Evolutionary conservation across 1,140 invertebrate genomes (phyloP).

Genomic region (Leptestheria dahalacensis): DNA sequence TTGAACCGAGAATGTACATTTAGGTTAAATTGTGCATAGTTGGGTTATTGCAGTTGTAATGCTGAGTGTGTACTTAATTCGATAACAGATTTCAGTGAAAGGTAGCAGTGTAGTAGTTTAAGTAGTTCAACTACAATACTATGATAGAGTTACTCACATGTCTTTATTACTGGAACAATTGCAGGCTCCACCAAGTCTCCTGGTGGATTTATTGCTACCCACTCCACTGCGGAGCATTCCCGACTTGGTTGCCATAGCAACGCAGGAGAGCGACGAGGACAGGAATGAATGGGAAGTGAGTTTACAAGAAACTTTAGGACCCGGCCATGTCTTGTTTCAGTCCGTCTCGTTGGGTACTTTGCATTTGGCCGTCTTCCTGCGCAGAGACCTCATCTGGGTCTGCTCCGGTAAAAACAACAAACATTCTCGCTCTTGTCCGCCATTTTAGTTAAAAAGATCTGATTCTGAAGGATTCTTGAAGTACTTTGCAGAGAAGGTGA

Average conservation of each 20-base stretch:
- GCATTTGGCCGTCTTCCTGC: constrained; percentile 68
- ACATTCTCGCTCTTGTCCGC: not conserved
- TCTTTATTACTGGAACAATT: constrained; percentile 15
- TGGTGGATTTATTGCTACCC: constrained; percentile 80
- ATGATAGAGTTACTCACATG: not conserved
- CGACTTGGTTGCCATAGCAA: constrained; percentile 80
- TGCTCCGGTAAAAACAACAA: constrained; percentile 39
- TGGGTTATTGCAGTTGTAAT: too few relatives aligned
- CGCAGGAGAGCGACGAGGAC: constrained; percentile 64
- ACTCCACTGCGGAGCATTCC: constrained; percentile 50
- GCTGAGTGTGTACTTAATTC: too few relatives aligned
- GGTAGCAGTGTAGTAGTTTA: too few relatives aligned
- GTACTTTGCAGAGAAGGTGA: too few relatives aligned
- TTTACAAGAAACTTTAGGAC: constrained; percentile 78
- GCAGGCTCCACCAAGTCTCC: constrained; percentile 38
- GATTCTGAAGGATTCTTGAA: not conserved
- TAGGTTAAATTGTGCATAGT: too few relatives aligned
- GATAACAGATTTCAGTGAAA: too few relatives aligned
- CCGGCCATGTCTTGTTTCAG: constrained; percentile 72
- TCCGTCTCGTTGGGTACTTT: constrained; percentile 66
- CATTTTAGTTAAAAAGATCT: constrained; percentile 1
- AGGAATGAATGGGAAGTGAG: constrained; percentile 78
- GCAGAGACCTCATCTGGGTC: constrained; percentile 85
- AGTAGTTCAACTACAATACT: too few relatives aligned
- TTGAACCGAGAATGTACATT: too few relatives aligned